These are phyloP conservation scores for Philopedon plagiatum DNA, from an alignment of 2,888 invertebrate genomes.

Conservation along the genomic window DNA sequence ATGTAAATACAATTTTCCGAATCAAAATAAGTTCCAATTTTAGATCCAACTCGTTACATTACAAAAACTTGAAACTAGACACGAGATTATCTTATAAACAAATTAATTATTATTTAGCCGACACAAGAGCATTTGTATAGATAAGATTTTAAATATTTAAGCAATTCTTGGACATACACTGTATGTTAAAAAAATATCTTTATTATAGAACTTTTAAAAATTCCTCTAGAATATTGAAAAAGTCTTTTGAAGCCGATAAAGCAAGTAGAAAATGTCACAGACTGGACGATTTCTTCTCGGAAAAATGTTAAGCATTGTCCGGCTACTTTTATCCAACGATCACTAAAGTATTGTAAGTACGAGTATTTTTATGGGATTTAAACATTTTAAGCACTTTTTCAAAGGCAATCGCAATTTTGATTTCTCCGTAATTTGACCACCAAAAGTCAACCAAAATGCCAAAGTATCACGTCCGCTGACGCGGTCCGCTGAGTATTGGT, in stretches of 20 bases:
- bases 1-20: no score
- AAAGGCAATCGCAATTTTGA: constrained; percentile 45
- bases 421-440: constrained; percentile 56
- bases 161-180: not conserved
- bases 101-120: no score
- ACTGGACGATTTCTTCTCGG: constrained; percentile 26
- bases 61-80: no score
- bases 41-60: no score
- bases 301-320: constrained; percentile 29
- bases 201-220: not conserved
- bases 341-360: constrained; percentile 38
- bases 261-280: constrained; percentile 6
- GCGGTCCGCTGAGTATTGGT: constrained; percentile 38
- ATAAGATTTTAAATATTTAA: not conserved
- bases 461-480: constrained; percentile 49
- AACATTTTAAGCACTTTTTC: constrained; percentile 45
- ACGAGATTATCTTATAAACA: no score
- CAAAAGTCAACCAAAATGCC: constrained; percentile 52
- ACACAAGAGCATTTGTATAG: no score
- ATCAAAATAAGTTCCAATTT: no score
- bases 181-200: not conserved
- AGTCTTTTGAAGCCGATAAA: not conserved
- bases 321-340: constrained; percentile 21
- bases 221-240: not conserved
- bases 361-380: constrained; percentile 50